Percentiles rank a stretch among this genome's conserved stretches.
These are phyloP conservation scores for Ctenoplectra terminalis DNA, from an alignment of 1,140 invertebrate species.

Conservation along the genomic window DNA sequence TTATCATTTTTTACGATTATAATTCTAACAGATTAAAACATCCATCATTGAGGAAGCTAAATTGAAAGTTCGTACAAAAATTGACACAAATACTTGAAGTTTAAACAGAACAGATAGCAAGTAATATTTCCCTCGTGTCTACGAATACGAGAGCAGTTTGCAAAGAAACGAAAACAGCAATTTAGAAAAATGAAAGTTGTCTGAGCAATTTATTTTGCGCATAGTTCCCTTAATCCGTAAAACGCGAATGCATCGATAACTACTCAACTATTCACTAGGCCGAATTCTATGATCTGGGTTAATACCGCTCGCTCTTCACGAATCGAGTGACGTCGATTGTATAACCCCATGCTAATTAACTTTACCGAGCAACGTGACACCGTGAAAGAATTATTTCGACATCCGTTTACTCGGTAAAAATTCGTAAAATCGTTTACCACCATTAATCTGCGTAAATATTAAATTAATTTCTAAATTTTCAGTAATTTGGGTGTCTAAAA, in stretches of 20 bases:
- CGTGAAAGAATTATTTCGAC: not conserved
- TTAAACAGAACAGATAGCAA: not conserved
- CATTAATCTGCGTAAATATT: not conserved
- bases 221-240: not conserved
- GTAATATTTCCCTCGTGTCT: not conserved
- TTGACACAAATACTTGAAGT: not conserved
- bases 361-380: not conserved
- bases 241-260: not conserved
- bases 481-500: too few relatives aligned
- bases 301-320: not conserved
- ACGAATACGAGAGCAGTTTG: not conserved
- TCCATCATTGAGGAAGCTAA: not conserved
- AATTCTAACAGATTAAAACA: not conserved
- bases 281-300: slow-evolving; percentile 12
- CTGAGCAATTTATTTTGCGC: slow-evolving; percentile 28
- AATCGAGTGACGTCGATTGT: not conserved
- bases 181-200: slow-evolving; percentile 35
- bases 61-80: not conserved
- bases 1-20: not conserved
- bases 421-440: not conserved
- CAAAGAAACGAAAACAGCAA: not conserved
- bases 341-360: slow-evolving; percentile 2
- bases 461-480: too few relatives aligned
- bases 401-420: not conserved
- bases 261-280: not conserved